phyloP scores from a whole-genome alignment of 2,797 vertebrate genomes.

The Staurois parvus region DNA sequence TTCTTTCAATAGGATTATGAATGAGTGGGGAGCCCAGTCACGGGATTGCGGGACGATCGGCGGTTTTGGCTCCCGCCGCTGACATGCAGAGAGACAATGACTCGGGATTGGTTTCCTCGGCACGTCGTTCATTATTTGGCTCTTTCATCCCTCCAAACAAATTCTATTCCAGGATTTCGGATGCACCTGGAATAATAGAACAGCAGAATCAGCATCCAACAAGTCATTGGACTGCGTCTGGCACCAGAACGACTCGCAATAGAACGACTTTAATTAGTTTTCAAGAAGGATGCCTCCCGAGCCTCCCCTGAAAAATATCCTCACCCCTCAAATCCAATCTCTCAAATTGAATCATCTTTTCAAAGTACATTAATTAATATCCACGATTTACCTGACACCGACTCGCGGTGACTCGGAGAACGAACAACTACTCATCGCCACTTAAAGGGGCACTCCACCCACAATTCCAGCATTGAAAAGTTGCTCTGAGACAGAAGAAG shows the following conservation, averaged over 20 bases:
- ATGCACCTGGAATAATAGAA: neutral
- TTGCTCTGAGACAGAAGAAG: no score
- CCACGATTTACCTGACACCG: neutral
- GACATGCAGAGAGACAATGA: no score
- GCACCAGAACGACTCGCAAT: neutral
- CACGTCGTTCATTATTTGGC: no score
- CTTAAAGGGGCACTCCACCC: neutral
- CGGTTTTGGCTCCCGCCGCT: no score
- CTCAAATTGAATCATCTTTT: neutral
- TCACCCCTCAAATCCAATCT: neutral
- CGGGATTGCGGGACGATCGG: no score
- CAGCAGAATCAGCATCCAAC: neutral
- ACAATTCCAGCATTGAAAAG: no score
- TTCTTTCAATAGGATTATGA: no score
- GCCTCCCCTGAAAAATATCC: neutral
- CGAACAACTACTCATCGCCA: neutral
- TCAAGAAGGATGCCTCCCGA: neutral
- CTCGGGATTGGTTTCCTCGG: no score
- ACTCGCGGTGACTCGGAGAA: neutral
- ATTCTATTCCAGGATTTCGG: neutral
- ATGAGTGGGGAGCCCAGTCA: no score
- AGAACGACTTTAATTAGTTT: neutral
- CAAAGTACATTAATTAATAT: neutral
- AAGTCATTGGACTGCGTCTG: neutral
- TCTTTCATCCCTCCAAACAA: no score